Percentiles rank a stretch among this genome's conserved stretches.
Evolutionary conservation across 2,888 invertebrate genomes (phyloP).

Genomic region (Sphaeridia pumilis): DNA sequence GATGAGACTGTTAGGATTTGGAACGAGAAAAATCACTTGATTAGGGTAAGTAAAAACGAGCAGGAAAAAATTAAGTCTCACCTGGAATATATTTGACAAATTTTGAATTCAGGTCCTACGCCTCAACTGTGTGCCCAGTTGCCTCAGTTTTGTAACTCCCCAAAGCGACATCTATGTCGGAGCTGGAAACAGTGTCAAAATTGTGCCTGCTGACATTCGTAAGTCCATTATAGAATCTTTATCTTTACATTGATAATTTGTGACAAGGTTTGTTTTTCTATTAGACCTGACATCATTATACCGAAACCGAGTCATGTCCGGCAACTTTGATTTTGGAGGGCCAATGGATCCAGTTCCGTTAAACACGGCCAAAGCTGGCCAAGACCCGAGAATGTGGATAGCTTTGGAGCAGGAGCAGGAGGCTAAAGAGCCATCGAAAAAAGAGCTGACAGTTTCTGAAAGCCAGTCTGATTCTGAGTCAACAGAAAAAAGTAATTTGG

Average conservation of each 20-base stretch:
- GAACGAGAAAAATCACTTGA: slow-evolving; percentile 28
- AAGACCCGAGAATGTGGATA: slow-evolving; percentile 27
- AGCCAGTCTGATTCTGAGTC: slow-evolving; percentile 16
- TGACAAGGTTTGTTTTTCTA: not conserved
- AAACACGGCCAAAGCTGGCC: slow-evolving; percentile 18
- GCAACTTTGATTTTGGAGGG: slow-evolving; percentile 19
- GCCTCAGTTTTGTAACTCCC: slow-evolving; percentile 25
- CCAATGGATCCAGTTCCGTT: slow-evolving; percentile 21
- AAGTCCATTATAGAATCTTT: too few species aligned
- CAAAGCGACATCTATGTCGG: slow-evolving; percentile 34
- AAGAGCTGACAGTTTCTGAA: slow-evolving; percentile 14
- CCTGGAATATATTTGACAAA: not conserved
- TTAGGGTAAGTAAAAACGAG: too few species aligned
- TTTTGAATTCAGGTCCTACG: slow-evolving; percentile 19
- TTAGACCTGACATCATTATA: slow-evolving; percentile 30
- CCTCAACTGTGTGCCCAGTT: slow-evolving; percentile 29
- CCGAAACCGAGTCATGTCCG: slow-evolving; percentile 30
- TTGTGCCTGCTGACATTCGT: slow-evolving; percentile 33
- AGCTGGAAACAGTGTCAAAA: slow-evolving; percentile 20
- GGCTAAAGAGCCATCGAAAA: slow-evolving; percentile 16
- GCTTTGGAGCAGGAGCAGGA: slow-evolving; percentile 24
- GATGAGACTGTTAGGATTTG: slow-evolving; percentile 33
- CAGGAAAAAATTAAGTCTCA: not conserved
- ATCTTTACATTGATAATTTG: too few species aligned
- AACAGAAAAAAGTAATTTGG: slow-evolving; percentile 3